Evolutionary conservation across 2,113 vertebrate species (phyloP), one percentile per base, ranked within the genome.

Genomic region (Uropsilus gracilis): DNA sequence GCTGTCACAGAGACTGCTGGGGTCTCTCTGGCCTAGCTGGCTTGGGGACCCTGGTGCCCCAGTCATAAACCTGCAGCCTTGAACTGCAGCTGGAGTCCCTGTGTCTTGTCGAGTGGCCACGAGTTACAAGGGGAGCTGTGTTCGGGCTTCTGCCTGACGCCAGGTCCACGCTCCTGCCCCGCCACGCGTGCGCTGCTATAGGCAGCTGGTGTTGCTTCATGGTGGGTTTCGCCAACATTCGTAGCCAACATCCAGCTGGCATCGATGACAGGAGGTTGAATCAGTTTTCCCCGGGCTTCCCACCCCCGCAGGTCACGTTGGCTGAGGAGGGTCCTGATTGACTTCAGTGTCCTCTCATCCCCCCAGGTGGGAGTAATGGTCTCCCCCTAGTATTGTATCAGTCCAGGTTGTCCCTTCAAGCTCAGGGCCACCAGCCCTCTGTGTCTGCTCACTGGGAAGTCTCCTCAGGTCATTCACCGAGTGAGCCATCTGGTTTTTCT

Each of bases 261-360:
- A 14, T 6, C 39, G 42, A 13, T 10, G 11, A 59, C 57, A 20
- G 13, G 0, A 4, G 37, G 6, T 2, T 63, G 0, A 9, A 71
- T 13, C n/a, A n/a, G n/a, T 17, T 39, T 68, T 86, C n/a, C 16
- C 9, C 50, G 24, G 2, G 12, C n/a, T n/a, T n/a, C n/a, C n/a
- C 32, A 72, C n/a, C 5, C 77, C 0, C 34, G 28, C 34, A 53
- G 37, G 24, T 53, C 1, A 0, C 13, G 28, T 37, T 44, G 28
- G 30, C 28, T 13, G 44, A 1, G 1, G 10, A 7, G 24, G 32
- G 24, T 39, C 10, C 37, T 12, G 2, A 75, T n/a, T 11, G 20
- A 61, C 18, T 28, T 26, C 48, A 34, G 1, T 6, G 11, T 1
- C 18, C n/a, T 34, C 66, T 59, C 14, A 66, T 89, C 30, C 4